phyloP scores from a whole-genome alignment of 2,888 invertebrate genomes.

The Drosophila testacea region DNA sequence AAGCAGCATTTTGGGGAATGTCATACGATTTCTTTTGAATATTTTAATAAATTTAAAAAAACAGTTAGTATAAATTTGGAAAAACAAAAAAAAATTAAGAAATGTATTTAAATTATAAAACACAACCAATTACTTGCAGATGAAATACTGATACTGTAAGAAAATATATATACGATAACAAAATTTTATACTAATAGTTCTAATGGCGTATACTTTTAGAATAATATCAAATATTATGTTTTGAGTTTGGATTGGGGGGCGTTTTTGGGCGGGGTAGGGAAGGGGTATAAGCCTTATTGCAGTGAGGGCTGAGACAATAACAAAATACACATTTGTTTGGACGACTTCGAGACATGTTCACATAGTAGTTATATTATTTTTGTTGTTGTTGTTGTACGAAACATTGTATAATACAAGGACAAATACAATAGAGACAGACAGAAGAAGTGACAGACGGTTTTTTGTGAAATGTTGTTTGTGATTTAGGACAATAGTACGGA shows the following conservation, averaged over 20 bases:
- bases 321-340: constrained; percentile 51
- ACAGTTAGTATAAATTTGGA: constrained; percentile 64
- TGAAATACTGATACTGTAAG: constrained; percentile 62
- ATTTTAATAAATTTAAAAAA: constrained; percentile 14
- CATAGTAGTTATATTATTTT: constrained; percentile 28
- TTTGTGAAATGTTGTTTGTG: constrained; percentile 62
- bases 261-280: constrained; percentile 7
- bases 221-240: constrained; percentile 17
- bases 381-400: constrained; percentile 49
- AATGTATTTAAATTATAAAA: constrained; percentile 29
- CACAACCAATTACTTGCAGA: constrained; percentile 73
- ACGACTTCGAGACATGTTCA: constrained; percentile 52
- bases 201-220: constrained; percentile 67
- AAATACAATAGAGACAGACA: constrained; percentile 69
- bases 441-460: constrained; percentile 53
- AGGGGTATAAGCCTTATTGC: constrained; percentile 63
- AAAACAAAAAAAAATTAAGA: constrained; percentile 17
- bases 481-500: constrained; percentile 68
- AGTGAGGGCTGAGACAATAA: constrained; percentile 60
- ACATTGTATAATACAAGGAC: constrained; percentile 69
- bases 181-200: constrained; percentile 54
- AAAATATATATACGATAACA: constrained; percentile 55
- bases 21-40: constrained; percentile 67
- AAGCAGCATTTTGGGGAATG: constrained; percentile 70
- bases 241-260: constrained; percentile 7